phyloP scores from a whole-genome alignment of 2,113 vertebrate species.

The Dunckerocampus dactyliophorus region DNA sequence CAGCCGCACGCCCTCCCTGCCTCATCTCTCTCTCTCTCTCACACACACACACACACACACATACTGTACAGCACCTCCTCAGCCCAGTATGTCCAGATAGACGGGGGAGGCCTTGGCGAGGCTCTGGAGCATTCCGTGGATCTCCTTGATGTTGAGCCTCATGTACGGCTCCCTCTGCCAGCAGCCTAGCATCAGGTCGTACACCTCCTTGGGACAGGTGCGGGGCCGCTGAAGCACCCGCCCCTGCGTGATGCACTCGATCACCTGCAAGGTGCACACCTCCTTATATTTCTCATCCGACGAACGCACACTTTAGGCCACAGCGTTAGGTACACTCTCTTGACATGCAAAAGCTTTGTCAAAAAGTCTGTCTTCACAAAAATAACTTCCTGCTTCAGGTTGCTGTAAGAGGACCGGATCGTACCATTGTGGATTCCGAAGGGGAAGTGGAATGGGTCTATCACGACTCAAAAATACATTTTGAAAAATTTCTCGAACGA shows the following conservation, averaged over 20 bases:
- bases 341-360: too few relatives aligned
- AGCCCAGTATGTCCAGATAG: constrained; percentile 98
- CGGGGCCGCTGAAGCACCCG: constrained; percentile 95
- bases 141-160: constrained; percentile 97
- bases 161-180: constrained; percentile 98
- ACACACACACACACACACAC: constrained; percentile 74
- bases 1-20: constrained; percentile 53
- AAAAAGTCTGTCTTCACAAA: too few relatives aligned
- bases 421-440: too few relatives aligned
- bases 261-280: constrained; percentile 76
- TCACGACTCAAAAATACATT: too few relatives aligned
- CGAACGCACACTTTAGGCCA: too few relatives aligned
- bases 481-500: too few relatives aligned
- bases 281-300: too few relatives aligned
- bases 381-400: too few relatives aligned
- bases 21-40: constrained; percentile 14
- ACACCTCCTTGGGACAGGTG: constrained; percentile 94
- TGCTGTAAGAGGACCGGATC: too few relatives aligned
- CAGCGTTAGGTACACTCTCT: too few relatives aligned
- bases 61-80: constrained; percentile 58
- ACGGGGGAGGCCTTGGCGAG: constrained; percentile 97
- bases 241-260: constrained; percentile 98
- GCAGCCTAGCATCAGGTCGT: constrained; percentile 98
- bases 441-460: too few relatives aligned
- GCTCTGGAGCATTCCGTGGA: constrained; percentile 92